Percentiles rank a stretch among this genome's conserved stretches.
These are phyloP conservation scores for Troides oblongomaculatus DNA, from an alignment of 2,888 invertebrate species.

Conservation along the genomic window DNA sequence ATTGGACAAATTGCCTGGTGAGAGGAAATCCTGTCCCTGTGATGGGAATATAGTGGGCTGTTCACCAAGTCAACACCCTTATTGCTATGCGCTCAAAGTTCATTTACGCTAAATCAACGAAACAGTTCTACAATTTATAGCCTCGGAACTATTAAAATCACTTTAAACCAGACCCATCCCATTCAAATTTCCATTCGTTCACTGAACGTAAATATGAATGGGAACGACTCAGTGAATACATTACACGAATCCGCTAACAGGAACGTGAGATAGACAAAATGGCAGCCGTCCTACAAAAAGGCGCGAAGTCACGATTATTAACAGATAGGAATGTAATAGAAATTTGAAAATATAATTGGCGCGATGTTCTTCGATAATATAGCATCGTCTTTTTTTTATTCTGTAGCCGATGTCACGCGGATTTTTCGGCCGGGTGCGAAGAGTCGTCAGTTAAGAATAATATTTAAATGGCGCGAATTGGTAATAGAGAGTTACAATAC, in stretches of 20 bases:
- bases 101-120: not conserved
- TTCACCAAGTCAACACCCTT: not conserved
- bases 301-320: not conserved
- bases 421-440: not conserved
- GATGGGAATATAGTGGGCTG: not conserved
- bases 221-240: slow-evolving; percentile 1
- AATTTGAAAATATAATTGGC: not conserved
- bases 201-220: slow-evolving; percentile 3
- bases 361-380: not conserved
- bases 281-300: not conserved
- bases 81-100: not conserved
- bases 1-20: too few species aligned
- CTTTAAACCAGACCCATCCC: not conserved
- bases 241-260: not conserved
- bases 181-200: not conserved
- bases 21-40: too few species aligned
- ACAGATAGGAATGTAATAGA: not conserved
- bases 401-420: not conserved
- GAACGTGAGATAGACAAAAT: not conserved
- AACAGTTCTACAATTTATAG: not conserved
- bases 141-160: not conserved
- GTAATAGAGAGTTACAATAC: not conserved
- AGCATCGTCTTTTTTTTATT: not conserved
- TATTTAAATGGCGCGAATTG: not conserved
- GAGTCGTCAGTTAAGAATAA: not conserved